Percentiles rank a stretch among this genome's conserved stretches.
Evolutionary conservation across 2,888 invertebrate genomes (phyloP).

Genomic region (Cylloceria caligata): DNA sequence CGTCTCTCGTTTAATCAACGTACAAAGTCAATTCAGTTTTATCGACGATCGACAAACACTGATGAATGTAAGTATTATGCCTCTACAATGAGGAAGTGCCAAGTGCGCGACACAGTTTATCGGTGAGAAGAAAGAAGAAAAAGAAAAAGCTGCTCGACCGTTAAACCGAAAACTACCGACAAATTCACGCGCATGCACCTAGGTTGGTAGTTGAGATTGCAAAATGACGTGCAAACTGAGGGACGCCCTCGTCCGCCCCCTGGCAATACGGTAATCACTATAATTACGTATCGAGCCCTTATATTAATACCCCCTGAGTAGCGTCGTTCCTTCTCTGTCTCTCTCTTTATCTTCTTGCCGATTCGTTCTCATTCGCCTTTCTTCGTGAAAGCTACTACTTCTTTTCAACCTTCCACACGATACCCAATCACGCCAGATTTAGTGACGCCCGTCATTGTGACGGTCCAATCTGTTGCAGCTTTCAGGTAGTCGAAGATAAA

Average conservation of each 20-base stretch:
- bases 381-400: conserved; percentile 72
- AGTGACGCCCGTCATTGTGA: conserved; percentile 70
- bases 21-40: not conserved
- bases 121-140: conserved; percentile 43
- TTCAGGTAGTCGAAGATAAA: conserved; percentile 5
- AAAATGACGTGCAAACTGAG: conserved; percentile 85
- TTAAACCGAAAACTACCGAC: conserved; percentile 76
- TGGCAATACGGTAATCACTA: conserved; percentile 85
- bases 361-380: conserved; percentile 66
- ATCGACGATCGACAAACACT: not conserved
- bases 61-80: not conserved
- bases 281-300: conserved; percentile 85
- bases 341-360: conserved; percentile 66
- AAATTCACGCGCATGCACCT: conserved; percentile 81
- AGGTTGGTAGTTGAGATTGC: conserved; percentile 81
- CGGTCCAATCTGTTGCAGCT: conserved; percentile 67
- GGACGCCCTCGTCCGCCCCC: conserved; percentile 84
- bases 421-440: conserved; percentile 76
- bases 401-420: conserved; percentile 75
- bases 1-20: not conserved
- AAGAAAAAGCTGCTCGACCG: conserved; percentile 41
- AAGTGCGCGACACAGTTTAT: conserved; percentile 54
- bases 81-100: conserved; percentile 13
- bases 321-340: conserved; percentile 76
- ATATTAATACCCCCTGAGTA: conserved; percentile 84